Evolutionary conservation across 2,113 vertebrate genomes (phyloP).

Genomic region (Tachysurus vachellii): DNA sequence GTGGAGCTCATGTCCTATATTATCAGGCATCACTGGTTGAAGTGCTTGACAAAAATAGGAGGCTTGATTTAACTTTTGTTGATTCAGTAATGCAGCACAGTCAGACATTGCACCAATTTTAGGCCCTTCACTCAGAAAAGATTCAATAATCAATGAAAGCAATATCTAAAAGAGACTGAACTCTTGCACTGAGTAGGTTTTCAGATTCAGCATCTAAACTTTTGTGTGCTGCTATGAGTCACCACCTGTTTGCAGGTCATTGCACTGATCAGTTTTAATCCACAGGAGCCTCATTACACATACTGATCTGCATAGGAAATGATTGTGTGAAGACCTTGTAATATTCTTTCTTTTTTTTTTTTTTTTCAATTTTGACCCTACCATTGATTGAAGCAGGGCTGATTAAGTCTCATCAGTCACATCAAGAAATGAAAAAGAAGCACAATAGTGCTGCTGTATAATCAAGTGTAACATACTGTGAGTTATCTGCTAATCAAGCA

Average conservation of each 20-base stretch:
- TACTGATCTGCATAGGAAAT: conserved; percentile 36
- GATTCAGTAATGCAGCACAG: conserved; percentile 13
- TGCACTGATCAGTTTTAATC: conserved; percentile 28
- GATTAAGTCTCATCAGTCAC: conserved; percentile 54
- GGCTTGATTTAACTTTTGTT: neutral
- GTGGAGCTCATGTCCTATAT: neutral
- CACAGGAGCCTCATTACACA: conserved; percentile 22
- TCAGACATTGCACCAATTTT: neutral
- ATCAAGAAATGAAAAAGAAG: conserved; percentile 44
- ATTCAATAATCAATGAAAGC: conserved; percentile 1
- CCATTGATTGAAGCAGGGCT: conserved; percentile 52
- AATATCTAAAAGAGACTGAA: neutral
- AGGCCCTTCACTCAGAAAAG: neutral
- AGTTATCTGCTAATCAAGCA: conserved; percentile 50
- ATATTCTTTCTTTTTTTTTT: conserved; percentile 19
- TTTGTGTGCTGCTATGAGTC: conserved; percentile 13
- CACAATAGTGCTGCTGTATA: conserved; percentile 43
- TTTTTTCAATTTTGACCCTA: conserved; percentile 9
- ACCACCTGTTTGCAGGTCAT: conserved; percentile 15
- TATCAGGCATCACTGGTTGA: neutral
- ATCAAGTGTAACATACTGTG: conserved; percentile 45
- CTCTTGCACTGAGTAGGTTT: neutral
- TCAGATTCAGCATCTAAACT: neutral
- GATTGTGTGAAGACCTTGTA: conserved; percentile 24
- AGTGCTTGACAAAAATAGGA: neutral